A percentile compares a stretch with the other conserved stretches of the same genome.
Evolutionary conservation across 2,888 invertebrate species (phyloP).

Genomic region (Ctena decussata): DNA sequence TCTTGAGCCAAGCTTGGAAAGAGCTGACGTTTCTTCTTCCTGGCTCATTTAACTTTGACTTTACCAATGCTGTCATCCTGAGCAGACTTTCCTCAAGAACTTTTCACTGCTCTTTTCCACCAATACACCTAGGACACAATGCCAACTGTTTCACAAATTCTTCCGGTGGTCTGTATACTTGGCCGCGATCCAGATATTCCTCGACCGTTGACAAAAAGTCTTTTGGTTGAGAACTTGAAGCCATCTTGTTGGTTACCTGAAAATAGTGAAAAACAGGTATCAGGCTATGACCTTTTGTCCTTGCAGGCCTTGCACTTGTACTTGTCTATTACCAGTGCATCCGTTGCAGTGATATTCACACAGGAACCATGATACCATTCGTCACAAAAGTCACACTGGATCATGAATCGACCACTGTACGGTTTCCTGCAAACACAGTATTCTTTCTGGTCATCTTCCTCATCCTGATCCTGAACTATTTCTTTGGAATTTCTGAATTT

Average conservation of each 20-base stretch:
- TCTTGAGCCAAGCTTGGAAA: background rate
- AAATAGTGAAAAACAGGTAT: background rate
- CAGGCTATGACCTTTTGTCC: background rate
- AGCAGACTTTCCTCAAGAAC: no score
- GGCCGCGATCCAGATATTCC: background rate
- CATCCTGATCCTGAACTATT: background rate
- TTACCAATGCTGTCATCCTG: no score
- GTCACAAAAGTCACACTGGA: background rate
- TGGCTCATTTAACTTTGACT: background rate
- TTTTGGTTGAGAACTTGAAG: background rate
- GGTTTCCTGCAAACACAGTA: background rate
- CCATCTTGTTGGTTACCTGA: background rate
- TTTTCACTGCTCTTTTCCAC: no score
- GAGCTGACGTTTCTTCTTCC: background rate
- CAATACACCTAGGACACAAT: no score
- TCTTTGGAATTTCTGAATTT: no score
- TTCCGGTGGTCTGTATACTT: background rate
- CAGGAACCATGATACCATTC: background rate
- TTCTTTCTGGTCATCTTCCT: background rate
- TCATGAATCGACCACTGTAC: background rate
- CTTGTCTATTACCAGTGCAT: constrained; percentile 2
- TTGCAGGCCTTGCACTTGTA: constrained; percentile 11
- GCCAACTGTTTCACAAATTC: no score
- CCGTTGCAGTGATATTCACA: background rate
- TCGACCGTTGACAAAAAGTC: background rate